Base-by-base conservation (phyloP, 2,113 vertebrate genomes). In the Corythoichthys haematopterus region DNA sequence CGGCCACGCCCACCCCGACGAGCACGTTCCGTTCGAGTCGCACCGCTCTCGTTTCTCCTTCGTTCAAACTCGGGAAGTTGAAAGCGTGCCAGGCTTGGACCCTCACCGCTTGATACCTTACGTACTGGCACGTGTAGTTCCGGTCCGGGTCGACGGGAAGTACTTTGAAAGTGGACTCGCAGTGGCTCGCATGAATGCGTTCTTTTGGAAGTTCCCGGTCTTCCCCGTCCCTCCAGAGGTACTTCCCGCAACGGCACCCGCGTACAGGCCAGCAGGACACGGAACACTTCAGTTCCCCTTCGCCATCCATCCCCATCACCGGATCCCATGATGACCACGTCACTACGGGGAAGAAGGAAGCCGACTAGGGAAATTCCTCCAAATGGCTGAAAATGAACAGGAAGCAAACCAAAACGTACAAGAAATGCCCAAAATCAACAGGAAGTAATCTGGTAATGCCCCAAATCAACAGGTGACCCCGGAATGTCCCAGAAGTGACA, bases 141-240 rank as follows among this genome's bases (percentile, higher is more conserved):
- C 45, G 78, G 61, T 52, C 64, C 11, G 0, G 1, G 0, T 2
- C 13, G 2, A 36, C 50, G 62, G 71, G 55, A 56, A 0, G 55
- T 66, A 84, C 71, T 16, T 28, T 68, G 62, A 86, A 59, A 55
- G 0, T 0, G 16, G 77, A 78, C 38, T 5, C 8, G 33, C 79
- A 82, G 1, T 47, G 3, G 0, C 2, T 0, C n/a, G n/a, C n/a
- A n/a, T n/a, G n/a, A 12, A n/a, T 1, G 11, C 33, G 20, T 11
- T 67, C 14, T 14, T 14, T 46, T 13, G 0, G 1, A 69, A 82
- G 55, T 35, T 12, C 15, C 14, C 28, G 2, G 56, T 55, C 64
- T n/a, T 6, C 36, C 14, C 80, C 64, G 3, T 78, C 6, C 69
- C 75, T 0, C 80, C 83, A 85, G 35, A 6, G 61, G 52, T 80